Percentiles rank a stretch among this genome's conserved stretches.
Evolutionary conservation across 2,888 invertebrate genomes (phyloP).

Genomic region (Cerastis leucographa): DNA sequence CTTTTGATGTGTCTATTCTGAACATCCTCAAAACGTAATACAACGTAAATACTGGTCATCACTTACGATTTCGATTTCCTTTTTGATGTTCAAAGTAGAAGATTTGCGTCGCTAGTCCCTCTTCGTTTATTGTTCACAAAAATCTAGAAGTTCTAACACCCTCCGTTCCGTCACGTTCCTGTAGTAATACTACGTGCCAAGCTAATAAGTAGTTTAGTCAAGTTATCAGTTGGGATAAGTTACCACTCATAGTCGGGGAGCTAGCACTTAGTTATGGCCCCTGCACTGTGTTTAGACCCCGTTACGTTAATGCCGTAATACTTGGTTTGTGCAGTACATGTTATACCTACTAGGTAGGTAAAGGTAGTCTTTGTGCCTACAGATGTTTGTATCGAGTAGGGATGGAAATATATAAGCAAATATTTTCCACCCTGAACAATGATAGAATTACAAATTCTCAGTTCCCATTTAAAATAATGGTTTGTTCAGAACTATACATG

Average conservation of each 20-base stretch:
- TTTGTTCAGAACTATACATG: background rate
- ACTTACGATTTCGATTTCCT: background rate
- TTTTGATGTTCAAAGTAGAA: background rate
- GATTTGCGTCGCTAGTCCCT: background rate
- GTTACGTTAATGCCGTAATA: slow-evolving; percentile 58
- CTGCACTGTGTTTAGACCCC: slow-evolving; percentile 52
- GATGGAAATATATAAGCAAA: background rate
- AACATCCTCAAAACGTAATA: background rate
- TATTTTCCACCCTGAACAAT: background rate
- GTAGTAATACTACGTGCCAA: background rate
- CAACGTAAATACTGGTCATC: background rate
- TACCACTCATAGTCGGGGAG: slow-evolving; percentile 24
- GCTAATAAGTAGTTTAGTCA: slow-evolving; percentile 22
- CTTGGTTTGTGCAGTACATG: background rate
- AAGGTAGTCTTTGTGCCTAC: too few species aligned
- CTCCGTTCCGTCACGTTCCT: too few species aligned
- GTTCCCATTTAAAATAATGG: background rate
- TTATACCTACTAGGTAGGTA: too few species aligned
- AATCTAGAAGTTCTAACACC: background rate
- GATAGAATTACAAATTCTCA: background rate
- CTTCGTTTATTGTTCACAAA: background rate
- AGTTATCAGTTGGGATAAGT: slow-evolving; percentile 17
- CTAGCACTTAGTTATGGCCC: slow-evolving; percentile 21
- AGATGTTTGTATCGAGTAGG: background rate
- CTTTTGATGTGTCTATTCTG: background rate